Conservation (phyloP, 2,113 vertebrate genomes). For the Platysternon megacephalum region DNA sequence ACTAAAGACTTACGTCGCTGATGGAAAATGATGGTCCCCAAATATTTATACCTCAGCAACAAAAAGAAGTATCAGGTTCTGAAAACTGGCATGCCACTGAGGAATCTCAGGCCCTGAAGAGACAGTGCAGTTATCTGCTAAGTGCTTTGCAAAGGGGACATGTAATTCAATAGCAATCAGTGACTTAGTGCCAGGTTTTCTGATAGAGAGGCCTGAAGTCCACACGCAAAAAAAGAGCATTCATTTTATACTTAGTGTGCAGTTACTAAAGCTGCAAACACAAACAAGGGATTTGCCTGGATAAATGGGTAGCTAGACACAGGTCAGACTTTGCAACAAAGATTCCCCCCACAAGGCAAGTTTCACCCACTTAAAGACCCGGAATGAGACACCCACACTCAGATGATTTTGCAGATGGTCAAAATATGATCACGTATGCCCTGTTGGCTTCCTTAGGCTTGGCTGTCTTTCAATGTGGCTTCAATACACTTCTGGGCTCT, state of each 20-base stretch:
- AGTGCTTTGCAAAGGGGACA: rapidly evolving
- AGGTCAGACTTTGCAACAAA: not conserved
- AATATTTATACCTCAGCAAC: constrained; percentile 47
- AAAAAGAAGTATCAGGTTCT: constrained; percentile 33
- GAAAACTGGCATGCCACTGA: constrained; percentile 6
- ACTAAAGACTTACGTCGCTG: constrained; percentile 11
- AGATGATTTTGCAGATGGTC: not conserved
- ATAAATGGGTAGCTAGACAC: not conserved
- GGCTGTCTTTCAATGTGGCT: not conserved
- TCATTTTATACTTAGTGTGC: rapidly evolving
- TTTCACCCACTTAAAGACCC: not conserved
- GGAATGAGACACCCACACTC: rapidly evolving
- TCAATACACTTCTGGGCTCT: not conserved
- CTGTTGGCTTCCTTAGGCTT: not conserved
- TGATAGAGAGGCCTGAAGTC: not conserved
- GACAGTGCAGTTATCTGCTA: not conserved
- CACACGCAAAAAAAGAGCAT: rapidly evolving
- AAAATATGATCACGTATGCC: not conserved
- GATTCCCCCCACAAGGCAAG: rapidly evolving
- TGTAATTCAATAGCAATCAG: not conserved
- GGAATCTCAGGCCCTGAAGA: not conserved
- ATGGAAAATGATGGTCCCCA: constrained; percentile 54
- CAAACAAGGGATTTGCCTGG: too few species aligned
- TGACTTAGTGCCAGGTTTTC: not conserved
- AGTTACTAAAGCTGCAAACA: rapidly evolving